Conservation (phyloP, 2,888 invertebrate species). For the Nomada ruficornis region DNA sequence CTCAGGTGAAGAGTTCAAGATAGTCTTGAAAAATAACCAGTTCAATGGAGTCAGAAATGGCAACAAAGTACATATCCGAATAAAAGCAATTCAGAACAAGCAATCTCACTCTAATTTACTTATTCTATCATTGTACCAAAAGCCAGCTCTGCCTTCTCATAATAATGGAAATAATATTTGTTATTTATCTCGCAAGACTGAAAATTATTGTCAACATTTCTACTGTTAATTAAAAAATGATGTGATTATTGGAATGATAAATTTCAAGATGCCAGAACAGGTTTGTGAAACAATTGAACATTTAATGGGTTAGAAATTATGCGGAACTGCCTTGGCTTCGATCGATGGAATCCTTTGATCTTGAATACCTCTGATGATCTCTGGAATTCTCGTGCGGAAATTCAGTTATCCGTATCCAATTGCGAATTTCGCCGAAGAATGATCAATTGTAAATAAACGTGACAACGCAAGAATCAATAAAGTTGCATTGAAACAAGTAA, state of each 20-base stretch:
- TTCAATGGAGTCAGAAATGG: no score
- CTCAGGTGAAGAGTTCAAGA: no score
- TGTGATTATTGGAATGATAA: neutral
- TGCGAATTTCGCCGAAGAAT: neutral
- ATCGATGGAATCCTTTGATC: constrained; percentile 8
- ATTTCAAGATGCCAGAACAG: neutral
- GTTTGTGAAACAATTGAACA: constrained; percentile 1
- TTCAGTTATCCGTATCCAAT: constrained; percentile 12
- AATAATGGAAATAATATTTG: no score
- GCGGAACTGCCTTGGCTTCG: neutral
- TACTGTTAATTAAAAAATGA: neutral
- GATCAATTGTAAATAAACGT: neutral
- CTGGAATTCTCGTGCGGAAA: neutral
- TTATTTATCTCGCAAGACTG: no score
- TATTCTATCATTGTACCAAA: no score
- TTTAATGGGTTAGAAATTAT: neutral
- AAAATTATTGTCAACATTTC: no score
- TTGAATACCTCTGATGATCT: constrained; percentile 1
- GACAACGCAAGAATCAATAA: neutral
- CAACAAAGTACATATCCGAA: no score
- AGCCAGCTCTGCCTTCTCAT: no score
- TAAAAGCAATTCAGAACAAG: no score
- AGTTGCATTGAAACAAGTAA: neutral
- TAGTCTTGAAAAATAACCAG: no score
- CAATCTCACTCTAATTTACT: no score